Base-by-base conservation (phyloP, 2,113 vertebrate genomes). In the Gymnocephalus cernua region DNA sequence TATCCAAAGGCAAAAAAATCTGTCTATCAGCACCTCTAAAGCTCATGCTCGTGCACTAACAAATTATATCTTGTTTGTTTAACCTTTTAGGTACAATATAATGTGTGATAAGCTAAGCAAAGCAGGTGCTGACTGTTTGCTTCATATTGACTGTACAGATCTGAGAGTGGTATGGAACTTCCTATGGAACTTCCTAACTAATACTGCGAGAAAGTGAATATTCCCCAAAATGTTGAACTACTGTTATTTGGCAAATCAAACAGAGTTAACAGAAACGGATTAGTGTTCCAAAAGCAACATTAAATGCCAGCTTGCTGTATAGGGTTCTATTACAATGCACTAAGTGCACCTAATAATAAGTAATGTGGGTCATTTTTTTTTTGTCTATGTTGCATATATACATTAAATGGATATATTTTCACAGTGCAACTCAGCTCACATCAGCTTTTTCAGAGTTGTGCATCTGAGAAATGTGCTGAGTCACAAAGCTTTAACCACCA, bases 391-490 rank as follows among this genome's bases (percentile, higher is more conserved):
- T 38, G 38, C 38, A 38, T 10, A 38, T 9, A 9, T 38, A 38
- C 38, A 38, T 38, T 38, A 35, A 15, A 70, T 76, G 0, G 4
- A 71, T 63, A 10, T 19, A 15, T 47, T 44, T 50, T 64, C n/a
- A 38, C 12, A 29, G 19, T 48, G 54, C 25, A n/a, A 7, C 21
- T 81, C 4, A 38, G 11, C 21, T 67, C 18, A 23, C 48, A 35
- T 68, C 73, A 65, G 53, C 59, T 51, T 61, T 62, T 53, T 13
- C 11, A 13, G 27, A 59, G 50, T 32, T 57, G 47, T 41, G 45
- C 19, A n/a, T 67, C 67, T 54, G 53, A 74, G 69, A 87, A 83
- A 85, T 77, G 47, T 82, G 54, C 77, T 76, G 2, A 41, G 54
- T 65, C 54, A 44, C 51, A 68, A 41, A 68, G 38, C 62, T 80